Evolutionary conservation across 1,140 invertebrate species (phyloP).

Genomic region (Diuraphis noxia): DNA sequence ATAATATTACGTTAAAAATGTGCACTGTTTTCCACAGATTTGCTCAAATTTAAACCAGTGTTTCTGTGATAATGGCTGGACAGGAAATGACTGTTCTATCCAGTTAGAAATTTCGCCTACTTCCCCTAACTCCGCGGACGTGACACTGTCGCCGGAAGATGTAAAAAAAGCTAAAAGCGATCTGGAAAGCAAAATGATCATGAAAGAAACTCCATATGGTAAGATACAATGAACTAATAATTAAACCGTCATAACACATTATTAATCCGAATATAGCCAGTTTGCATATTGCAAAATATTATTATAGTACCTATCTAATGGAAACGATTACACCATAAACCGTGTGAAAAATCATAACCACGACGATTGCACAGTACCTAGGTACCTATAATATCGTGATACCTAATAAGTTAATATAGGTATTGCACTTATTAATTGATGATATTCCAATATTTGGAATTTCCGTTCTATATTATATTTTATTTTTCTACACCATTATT

Average conservation of each 20-base stretch:
- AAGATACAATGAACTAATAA: constrained; percentile 32
- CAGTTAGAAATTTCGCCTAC: constrained; percentile 69
- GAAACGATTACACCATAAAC: neutral
- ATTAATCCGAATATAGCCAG: neutral
- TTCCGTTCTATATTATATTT: neutral
- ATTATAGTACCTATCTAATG: neutral
- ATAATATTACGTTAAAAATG: constrained; percentile 9
- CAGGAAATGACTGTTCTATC: constrained; percentile 84
- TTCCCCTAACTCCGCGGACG: constrained; percentile 60
- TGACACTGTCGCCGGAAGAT: constrained; percentile 61
- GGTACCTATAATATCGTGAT: neutral
- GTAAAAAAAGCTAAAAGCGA: constrained; percentile 59
- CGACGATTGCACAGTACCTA: neutral
- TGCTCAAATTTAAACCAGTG: constrained; percentile 93
- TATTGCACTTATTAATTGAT: neutral
- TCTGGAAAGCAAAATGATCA: constrained; percentile 65
- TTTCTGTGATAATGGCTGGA: constrained; percentile 87
- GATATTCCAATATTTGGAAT: neutral
- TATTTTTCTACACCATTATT: neutral
- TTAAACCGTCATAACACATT: neutral
- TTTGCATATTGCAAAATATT: neutral
- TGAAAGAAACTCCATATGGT: constrained; percentile 56
- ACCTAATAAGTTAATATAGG: neutral
- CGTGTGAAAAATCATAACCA: neutral
- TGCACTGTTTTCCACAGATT: constrained; percentile 65